These are phyloP conservation scores for Trichomycterus rosablanca DNA, from an alignment of 2,113 vertebrate species.

Conservation along the genomic window DNA sequence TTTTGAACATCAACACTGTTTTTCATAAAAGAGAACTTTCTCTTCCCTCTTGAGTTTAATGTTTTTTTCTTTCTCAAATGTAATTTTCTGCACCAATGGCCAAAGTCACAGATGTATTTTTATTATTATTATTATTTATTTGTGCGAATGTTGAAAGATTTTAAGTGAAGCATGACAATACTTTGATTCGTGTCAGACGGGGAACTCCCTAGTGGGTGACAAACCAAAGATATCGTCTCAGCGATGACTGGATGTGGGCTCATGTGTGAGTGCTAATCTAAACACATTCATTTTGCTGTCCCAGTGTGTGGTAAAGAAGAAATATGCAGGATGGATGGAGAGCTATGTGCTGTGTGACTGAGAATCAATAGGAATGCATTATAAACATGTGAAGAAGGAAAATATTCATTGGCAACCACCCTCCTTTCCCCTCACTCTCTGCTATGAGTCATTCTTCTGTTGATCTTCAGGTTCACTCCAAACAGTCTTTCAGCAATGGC, in stretches of 20 bases:
- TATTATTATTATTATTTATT: background rate
- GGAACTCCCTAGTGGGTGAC: slow-evolving; percentile 32
- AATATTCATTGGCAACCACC: slow-evolving; percentile 16
- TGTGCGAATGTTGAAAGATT: slow-evolving; percentile 50
- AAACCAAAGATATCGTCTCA: slow-evolving; percentile 29
- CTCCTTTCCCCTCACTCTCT: slow-evolving; percentile 1
- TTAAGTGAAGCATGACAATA: slow-evolving; percentile 47
- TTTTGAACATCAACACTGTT: slow-evolving; percentile 27
- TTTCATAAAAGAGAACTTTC: slow-evolving; percentile 27
- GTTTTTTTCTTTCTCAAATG: slow-evolving; percentile 28
- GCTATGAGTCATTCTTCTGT: slow-evolving; percentile 33
- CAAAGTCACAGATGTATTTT: slow-evolving; percentile 48
- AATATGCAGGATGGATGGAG: slow-evolving; percentile 28
- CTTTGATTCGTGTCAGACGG: slow-evolving; percentile 54
- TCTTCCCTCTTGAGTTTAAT: slow-evolving; percentile 18
- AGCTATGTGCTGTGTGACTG: slow-evolving; percentile 23
- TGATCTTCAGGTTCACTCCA: slow-evolving; percentile 32
- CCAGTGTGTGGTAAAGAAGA: slow-evolving; percentile 27
- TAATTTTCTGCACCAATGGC: slow-evolving; percentile 51
- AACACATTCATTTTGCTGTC: slow-evolving; percentile 11
- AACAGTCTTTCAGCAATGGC: slow-evolving; percentile 31
- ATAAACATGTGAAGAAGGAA: slow-evolving; percentile 30
- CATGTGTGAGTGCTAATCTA: slow-evolving; percentile 14
- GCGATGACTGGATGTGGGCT: background rate
- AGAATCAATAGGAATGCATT: slow-evolving; percentile 42